A percentile compares a stretch with the other conserved stretches of the same genome.
These are phyloP conservation scores for Rutilus rutilus DNA, from an alignment of 2,113 vertebrate genomes.

Conservation along the genomic window DNA sequence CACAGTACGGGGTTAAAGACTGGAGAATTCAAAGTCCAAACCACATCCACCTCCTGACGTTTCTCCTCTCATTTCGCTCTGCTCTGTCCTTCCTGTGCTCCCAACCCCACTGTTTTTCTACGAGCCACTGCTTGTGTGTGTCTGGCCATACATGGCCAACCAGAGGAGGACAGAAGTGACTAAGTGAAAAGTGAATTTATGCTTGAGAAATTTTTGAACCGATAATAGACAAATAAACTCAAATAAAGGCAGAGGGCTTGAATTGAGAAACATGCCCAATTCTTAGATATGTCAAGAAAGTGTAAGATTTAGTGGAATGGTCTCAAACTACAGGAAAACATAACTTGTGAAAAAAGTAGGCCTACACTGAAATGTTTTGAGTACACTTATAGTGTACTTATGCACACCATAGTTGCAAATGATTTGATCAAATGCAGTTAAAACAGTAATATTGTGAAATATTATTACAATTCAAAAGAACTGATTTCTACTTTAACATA, in stretches of 20 bases:
- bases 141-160: constrained; percentile 30
- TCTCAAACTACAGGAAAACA: neutral
- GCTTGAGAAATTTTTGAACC: neutral
- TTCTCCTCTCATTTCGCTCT: neutral
- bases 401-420: neutral
- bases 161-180: neutral
- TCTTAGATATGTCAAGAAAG: neutral
- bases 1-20: constrained; percentile 70
- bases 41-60: constrained; percentile 30
- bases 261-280: neutral
- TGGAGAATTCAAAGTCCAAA: constrained; percentile 65
- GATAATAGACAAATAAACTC: constrained; percentile 1
- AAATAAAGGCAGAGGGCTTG: neutral
- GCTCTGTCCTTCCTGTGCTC: neutral
- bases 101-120: neutral
- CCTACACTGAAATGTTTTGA: too few relatives aligned
- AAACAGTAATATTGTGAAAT: neutral
- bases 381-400: too few relatives aligned
- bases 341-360: too few relatives aligned
- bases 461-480: neutral
- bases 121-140: neutral
- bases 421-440: neutral
- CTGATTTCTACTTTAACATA: neutral
- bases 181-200: neutral
- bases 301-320: neutral